Conservation (phyloP, 2,797 vertebrate genomes). For the Xerus rutilus region DNA sequence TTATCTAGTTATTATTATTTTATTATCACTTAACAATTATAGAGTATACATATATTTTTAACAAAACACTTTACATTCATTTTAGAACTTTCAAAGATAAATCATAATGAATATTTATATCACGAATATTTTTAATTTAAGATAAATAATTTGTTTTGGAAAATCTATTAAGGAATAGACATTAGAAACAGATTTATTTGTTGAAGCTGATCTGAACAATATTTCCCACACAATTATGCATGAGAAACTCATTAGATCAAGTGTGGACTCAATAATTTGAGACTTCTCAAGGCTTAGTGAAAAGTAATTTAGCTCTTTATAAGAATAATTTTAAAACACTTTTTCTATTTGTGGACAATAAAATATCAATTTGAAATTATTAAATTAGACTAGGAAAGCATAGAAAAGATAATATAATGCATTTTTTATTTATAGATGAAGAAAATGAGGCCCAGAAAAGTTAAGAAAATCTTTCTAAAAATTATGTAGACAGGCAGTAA, state of each 20-base stretch:
- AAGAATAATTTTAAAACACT: neutral
- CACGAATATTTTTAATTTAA: slow-evolving; percentile 29
- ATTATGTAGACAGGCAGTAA: neutral
- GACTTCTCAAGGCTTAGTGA: neutral
- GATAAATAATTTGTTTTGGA: neutral
- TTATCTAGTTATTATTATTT: neutral
- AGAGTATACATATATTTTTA: neutral
- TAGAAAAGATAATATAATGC: neutral
- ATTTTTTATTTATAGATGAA: neutral
- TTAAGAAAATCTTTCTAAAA: neutral
- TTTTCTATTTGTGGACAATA: slow-evolving; percentile 21
- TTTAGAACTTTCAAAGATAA: slow-evolving; percentile 12
- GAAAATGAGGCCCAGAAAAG: neutral
- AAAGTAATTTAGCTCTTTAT: neutral
- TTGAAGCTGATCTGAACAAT: neutral
- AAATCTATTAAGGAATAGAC: neutral
- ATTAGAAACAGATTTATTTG: neutral
- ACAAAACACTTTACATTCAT: neutral
- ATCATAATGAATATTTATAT: neutral
- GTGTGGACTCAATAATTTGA: neutral
- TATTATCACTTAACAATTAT: slow-evolving; percentile 10
- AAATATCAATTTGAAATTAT: slow-evolving; percentile 18
- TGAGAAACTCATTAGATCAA: neutral
- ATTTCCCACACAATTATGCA: neutral
- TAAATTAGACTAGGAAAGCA: neutral